Evolutionary conservation across 2,113 vertebrate genomes (phyloP), one percentile per base, ranked within the genome.

Genomic region (Tympanuchus pallidicinctus): DNA sequence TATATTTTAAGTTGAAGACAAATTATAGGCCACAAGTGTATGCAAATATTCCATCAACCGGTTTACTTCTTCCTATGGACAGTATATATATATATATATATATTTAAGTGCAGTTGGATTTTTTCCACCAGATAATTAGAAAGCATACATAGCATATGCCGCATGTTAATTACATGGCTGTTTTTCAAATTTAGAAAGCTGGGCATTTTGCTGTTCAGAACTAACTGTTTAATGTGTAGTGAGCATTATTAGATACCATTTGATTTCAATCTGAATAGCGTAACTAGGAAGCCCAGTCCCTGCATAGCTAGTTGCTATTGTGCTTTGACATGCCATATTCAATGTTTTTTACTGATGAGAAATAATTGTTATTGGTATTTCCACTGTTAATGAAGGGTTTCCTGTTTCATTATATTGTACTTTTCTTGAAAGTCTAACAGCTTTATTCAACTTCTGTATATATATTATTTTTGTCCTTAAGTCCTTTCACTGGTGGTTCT

Each of bases 341-440:
- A 91, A 87, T 82, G 45, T 47, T 52, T 94, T 81, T 82, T 84
- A 66, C 65, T 77, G 74, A 57, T 67, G 40, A 67, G 22, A 87
- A 95, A 95, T 61, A 82, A 70, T 59, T 66, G 32, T 63, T 84
- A 63, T 79, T 91, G 82, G 45, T 61, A 48, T 93, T 94, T 86
- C 30, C 21, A 72, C 13, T 80, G 6, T 87, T 78, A 64, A 74
- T 92, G 27, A 8, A 91, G 71, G 76, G 63, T 56, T 76, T 78
- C 13, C 38, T 88, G 56, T 40, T 18, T 74, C 40, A 69, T 73
- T 50, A 56, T 24, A 36, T 50, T 86, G 38, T 42, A 34, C 19
- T 87, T 89, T 86, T 78, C 38, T 78, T 88, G 36, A 17, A 19
- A 70, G 19, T 91, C 47, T 93, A 54, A 82, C 69, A 69, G n/a